Conservation (phyloP, 2,888 invertebrate species). For the Physocephala rufipes region DNA sequence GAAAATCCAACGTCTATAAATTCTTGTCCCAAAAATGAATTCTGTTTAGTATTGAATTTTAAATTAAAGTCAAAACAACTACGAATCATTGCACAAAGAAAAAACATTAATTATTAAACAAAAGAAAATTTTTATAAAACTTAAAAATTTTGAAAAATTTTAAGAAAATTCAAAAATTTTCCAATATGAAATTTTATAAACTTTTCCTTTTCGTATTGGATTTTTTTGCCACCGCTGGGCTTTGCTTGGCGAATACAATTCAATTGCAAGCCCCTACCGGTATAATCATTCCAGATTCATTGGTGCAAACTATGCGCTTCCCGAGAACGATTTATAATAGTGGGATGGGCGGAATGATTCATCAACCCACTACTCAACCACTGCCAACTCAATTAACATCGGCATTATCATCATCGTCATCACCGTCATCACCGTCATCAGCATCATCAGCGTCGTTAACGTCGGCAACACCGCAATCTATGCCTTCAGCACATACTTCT, state of each 20-base stretch:
- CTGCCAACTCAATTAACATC: conserved; percentile 41
- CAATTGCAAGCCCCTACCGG: conserved; percentile 58
- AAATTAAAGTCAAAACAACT: conserved; percentile 15
- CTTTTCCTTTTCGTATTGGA: background rate
- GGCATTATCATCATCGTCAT: conserved; percentile 31
- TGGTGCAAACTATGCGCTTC: conserved; percentile 54
- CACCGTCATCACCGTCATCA: conserved; percentile 43
- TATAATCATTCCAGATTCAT: conserved; percentile 59
- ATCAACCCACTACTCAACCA: conserved; percentile 37
- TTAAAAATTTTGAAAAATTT: too few species aligned
- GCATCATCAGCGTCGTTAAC: conserved; percentile 32
- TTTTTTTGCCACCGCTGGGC: conserved; percentile 26
- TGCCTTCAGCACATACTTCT: background rate
- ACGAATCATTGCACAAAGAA: background rate
- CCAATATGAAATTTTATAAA: conserved; percentile 18
- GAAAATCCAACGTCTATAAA: conserved; percentile 22
- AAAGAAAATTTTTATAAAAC: background rate
- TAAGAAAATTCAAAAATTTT: background rate
- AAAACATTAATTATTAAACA: background rate
- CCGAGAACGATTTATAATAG: conserved; percentile 19
- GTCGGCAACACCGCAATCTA: too few species aligned
- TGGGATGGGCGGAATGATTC: background rate
- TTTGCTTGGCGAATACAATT: conserved; percentile 49
- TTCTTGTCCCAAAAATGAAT: background rate
- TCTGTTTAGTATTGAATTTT: conserved; percentile 21